phyloP scores from a whole-genome alignment of 2,888 invertebrate genomes.

The Drosophila cognata region DNA sequence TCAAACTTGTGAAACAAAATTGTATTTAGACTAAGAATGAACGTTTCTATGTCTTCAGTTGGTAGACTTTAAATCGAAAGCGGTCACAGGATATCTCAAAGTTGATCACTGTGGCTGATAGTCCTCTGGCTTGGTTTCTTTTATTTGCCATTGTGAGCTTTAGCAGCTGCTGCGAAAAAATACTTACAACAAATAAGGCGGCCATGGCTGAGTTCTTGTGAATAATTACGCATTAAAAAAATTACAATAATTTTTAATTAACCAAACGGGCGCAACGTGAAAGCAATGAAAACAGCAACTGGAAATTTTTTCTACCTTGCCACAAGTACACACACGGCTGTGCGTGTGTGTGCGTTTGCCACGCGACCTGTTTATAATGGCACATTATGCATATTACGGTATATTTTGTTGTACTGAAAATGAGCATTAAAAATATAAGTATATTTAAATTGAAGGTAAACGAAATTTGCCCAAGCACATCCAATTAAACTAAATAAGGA shows the following conservation, averaged over 20 bases:
- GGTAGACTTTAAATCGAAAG: background rate
- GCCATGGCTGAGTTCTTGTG: conserved; percentile 45
- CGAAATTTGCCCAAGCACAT: conserved; percentile 41
- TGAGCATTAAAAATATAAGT: conserved; percentile 4
- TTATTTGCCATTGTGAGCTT: conserved; percentile 27
- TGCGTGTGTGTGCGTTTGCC: conserved; percentile 13
- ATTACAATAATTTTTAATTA: conserved; percentile 79
- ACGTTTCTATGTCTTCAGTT: background rate
- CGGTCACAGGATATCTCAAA: background rate
- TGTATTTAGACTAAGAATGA: background rate
- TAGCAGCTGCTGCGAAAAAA: conserved; percentile 29
- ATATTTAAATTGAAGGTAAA: conserved; percentile 26
- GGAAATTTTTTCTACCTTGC: conserved; percentile 15
- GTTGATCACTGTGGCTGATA: background rate
- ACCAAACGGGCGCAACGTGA: conserved; percentile 49
- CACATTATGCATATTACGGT: conserved; percentile 70
- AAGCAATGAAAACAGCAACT: conserved; percentile 15
- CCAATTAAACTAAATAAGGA: conserved; percentile 64
- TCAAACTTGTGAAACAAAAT: background rate
- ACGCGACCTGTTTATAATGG: conserved; percentile 64
- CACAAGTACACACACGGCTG: background rate
- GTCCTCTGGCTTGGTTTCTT: background rate
- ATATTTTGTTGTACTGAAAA: conserved; percentile 9
- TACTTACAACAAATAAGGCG: conserved; percentile 60
- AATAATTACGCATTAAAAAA: conserved; percentile 72